phyloP scores from a whole-genome alignment of 1,140 invertebrate genomes.

The Drosophila melanica region DNA sequence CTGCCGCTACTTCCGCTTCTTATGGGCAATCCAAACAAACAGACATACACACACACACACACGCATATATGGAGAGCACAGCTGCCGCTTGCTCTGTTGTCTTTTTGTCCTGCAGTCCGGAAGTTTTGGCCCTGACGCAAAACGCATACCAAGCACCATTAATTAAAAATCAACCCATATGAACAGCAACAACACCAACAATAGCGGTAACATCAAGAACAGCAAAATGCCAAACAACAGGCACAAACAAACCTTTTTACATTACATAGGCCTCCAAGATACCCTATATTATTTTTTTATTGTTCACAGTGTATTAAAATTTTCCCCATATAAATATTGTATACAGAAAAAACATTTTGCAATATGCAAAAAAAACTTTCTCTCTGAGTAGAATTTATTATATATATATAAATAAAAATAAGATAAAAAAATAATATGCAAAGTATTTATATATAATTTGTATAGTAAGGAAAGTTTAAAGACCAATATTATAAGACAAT shows the following conservation, averaged over 20 bases:
- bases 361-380: too few relatives aligned
- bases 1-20: slow-evolving; percentile 39
- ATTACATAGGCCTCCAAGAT: not conserved
- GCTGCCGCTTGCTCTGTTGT: slow-evolving; percentile 24
- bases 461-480: too few relatives aligned
- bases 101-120: slow-evolving; percentile 27
- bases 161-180: slow-evolving; percentile 73
- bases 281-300: not conserved
- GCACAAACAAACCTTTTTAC: slow-evolving; percentile 24
- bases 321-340: too few relatives aligned
- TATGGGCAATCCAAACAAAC: slow-evolving; percentile 35
- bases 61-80: slow-evolving; percentile 7
- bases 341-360: too few relatives aligned
- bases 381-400: too few relatives aligned
- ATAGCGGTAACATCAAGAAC: slow-evolving; percentile 52
- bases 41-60: slow-evolving; percentile 3
- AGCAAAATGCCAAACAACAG: slow-evolving; percentile 35
- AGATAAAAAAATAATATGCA: too few relatives aligned
- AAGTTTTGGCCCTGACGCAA: slow-evolving; percentile 58
- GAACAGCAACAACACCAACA: slow-evolving; percentile 38
- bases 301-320: too few relatives aligned
- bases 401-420: too few relatives aligned
- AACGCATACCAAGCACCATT: slow-evolving; percentile 71
- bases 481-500: too few relatives aligned
- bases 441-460: too few relatives aligned